These are phyloP conservation scores for Philotrypesis tridentata DNA, from an alignment of 1,140 invertebrate genomes.

Conservation along the genomic window DNA sequence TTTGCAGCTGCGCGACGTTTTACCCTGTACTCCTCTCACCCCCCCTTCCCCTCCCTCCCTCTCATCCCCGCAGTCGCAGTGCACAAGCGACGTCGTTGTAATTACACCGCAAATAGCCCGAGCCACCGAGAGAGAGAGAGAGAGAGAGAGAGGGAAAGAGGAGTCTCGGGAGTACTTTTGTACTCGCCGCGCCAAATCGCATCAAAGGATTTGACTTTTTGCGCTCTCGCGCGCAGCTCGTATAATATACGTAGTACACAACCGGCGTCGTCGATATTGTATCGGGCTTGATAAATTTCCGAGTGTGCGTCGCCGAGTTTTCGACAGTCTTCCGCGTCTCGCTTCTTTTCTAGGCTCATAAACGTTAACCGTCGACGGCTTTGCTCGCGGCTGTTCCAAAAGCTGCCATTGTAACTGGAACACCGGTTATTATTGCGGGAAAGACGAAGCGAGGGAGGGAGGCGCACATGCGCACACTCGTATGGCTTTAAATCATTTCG, in stretches of 20 bases:
- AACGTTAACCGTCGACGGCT: no score
- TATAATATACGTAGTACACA: no score
- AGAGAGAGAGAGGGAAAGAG: not conserved
- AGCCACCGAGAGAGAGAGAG: not conserved
- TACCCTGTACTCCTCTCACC: not conserved
- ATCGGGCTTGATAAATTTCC: no score
- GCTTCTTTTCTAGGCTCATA: not conserved
- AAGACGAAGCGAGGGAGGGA: no score
- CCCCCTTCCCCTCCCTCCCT: no score
- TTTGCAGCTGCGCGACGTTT: slow-evolving; percentile 8
- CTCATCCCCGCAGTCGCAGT: no score
- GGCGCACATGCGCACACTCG: not conserved
- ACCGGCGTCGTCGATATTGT: no score
- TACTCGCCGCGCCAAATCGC: not conserved
- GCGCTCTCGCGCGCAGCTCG: no score
- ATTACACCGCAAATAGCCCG: slow-evolving; percentile 46
- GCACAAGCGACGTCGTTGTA: slow-evolving; percentile 14
- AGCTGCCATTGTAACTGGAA: not conserved
- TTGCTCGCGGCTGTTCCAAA: not conserved
- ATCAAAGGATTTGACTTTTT: slow-evolving; percentile 37
- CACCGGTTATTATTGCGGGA: not conserved
- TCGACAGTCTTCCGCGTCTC: no score
- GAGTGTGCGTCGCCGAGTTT: no score
- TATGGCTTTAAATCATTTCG: not conserved
- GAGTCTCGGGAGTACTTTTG: not conserved